Conservation (phyloP, 2,888 invertebrate species). For the Cosmorhoe ocellata region DNA sequence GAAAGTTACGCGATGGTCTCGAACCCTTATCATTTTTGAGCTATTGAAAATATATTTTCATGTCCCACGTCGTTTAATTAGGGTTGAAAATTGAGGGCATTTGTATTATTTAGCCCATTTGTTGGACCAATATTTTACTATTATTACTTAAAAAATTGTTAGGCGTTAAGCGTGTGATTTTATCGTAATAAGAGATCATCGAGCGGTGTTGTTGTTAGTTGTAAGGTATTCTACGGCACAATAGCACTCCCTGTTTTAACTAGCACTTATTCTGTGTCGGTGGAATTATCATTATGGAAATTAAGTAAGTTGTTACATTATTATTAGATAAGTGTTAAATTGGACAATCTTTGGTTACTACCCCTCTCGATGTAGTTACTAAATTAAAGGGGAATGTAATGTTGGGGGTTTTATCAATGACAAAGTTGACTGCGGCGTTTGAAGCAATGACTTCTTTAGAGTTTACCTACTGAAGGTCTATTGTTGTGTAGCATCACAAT, state of each 20-base stretch:
- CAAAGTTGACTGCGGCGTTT: slow-evolving; percentile 78
- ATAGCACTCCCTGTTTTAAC: slow-evolving; percentile 82
- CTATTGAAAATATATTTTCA: slow-evolving; percentile 82
- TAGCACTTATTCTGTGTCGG: slow-evolving; percentile 83
- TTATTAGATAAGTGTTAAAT: slow-evolving; percentile 83
- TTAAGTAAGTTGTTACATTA: slow-evolving; percentile 82
- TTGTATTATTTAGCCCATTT: slow-evolving; percentile 83
- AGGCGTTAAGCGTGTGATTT: slow-evolving; percentile 83
- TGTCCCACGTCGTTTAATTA: slow-evolving; percentile 82
- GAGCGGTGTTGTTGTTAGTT: slow-evolving; percentile 82
- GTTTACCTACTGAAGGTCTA: slow-evolving; percentile 47
- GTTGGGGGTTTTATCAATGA: slow-evolving; percentile 82
- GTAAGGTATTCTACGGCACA: slow-evolving; percentile 81
- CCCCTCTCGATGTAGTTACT: slow-evolving; percentile 72
- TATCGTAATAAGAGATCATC: slow-evolving; percentile 81
- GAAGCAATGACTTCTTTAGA: slow-evolving; percentile 54
- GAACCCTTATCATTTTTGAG: slow-evolving; percentile 80
- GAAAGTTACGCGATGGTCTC: slow-evolving; percentile 71
- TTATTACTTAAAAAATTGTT: slow-evolving; percentile 83
- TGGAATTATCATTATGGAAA: slow-evolving; percentile 79
- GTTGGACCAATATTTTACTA: slow-evolving; percentile 83
- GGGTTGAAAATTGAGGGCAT: slow-evolving; percentile 83
- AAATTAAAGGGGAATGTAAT: slow-evolving; percentile 79
- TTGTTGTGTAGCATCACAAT: slow-evolving; percentile 54
- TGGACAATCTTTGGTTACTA: slow-evolving; percentile 82